Evolutionary conservation across 2,888 invertebrate genomes (phyloP), one percentile per base, ranked within the genome.

Genomic region (Tipula vernalis): DNA sequence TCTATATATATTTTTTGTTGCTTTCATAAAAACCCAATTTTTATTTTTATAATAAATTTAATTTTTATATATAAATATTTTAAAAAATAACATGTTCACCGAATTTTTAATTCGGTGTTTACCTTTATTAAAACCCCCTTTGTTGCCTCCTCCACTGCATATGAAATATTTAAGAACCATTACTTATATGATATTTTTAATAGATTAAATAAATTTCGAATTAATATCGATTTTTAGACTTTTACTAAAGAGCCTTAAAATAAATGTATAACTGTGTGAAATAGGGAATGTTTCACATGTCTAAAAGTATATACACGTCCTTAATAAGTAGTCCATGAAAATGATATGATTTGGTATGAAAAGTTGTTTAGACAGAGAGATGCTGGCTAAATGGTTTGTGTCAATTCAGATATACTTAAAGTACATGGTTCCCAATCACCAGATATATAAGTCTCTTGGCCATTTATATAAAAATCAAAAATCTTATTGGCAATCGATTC

Each of bases 91-190:
- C 84, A 86, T 86, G n/a, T 86, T 86, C 95, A 95, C 94, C 95
- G 93, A 93, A 93, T 94, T 93, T 71, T 93, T 93, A 93, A 93
- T 92, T 94, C 94, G 95, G 95, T 95, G 95, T 96, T 97, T 97
- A 97, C 97, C 97, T 97, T 97, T 97, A 94, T 96, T 96, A 96
- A 94, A 97, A 96, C 96, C 96, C 96, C 97, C 96, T 95, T 95
- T 95, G 94, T 95, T 95, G 95, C 95, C 95, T 96, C 96, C 96
- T 95, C 97, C 96, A 94, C 95, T 94, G 96, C 97, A 87, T 86
- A 87, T 87, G 86, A 87, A 51, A 87, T 85, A 87, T 86, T 71
- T 47, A 87, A 42, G 85, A 87, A 87, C 87, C 87, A 87, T 87
- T 87, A 85, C 51, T 36, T 86, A 42, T 42, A 57, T 28, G 51